Evolutionary conservation across 35 echinoderm and acorn worm species (phyloP), one percentile per base, ranked within the genome.

Genomic region (Antedon bifida): DNA sequence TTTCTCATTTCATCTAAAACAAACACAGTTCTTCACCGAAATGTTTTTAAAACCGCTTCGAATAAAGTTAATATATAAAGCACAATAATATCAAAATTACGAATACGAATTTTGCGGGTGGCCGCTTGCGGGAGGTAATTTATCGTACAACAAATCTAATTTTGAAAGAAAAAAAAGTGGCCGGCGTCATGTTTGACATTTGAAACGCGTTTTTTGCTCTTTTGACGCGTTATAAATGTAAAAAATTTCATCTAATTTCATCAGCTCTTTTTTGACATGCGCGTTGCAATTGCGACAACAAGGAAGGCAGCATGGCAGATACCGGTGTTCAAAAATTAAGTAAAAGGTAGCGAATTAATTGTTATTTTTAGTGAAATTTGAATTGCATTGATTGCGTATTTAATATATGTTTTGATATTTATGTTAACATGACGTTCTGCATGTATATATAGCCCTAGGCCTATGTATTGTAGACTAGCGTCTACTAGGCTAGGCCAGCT

Each of bases 221-320:
- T 8, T 12, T 64, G 26, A 64, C 51, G 51, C 51, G 51, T 64
- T 64, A 4, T 7, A 16, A 16, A 7, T 21, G 9, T 23, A 8
- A 64, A 23, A 64, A 2, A 7, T 64, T 64, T 64, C 23, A 64
- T 23, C 9, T 2, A 7, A 64, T 64, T 64, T 64, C 51, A 64
- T 64, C 51, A 64, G n/a, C n/a, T n/a, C 26, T 12, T 11, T 64
- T 64, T 11, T 64, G 9, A 21, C 26, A 64, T 21, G 14, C 14
- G 51, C 19, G 51, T 8, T 26, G n/a, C n/a, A n/a, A 2, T 64
- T 64, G 1, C 51, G 51, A 8, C 9, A 64, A 55, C 39, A 80
- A 78, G 42, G 85, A 76, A n/a, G n/a, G 75, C 39, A 29, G 0
- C 11, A 88, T 88, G 86, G 86, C 86, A 64, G 86, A 88, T 39